Evolutionary conservation across 1,140 invertebrate genomes (phyloP).

Genomic region (Orius insidiosus): DNA sequence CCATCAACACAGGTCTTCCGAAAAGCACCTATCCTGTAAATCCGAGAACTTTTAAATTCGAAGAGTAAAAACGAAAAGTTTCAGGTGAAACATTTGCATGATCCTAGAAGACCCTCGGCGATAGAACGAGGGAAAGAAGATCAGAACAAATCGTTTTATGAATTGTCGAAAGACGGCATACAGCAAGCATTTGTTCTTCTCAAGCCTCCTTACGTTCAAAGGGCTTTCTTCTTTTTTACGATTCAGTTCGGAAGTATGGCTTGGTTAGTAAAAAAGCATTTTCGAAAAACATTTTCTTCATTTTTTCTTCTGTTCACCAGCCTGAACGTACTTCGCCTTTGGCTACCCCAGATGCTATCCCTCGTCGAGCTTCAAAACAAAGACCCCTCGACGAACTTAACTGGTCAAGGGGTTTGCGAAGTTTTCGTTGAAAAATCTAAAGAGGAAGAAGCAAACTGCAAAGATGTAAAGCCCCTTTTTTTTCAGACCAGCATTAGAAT

Average conservation of each 20-base stretch:
- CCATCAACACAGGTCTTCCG: slow-evolving; percentile 55
- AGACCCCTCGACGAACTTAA: no score
- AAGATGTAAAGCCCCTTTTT: no score
- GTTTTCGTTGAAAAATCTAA: no score
- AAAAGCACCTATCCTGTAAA: slow-evolving; percentile 45
- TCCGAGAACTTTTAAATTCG: neutral
- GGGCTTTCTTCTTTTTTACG: slow-evolving; percentile 3
- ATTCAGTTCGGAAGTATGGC: slow-evolving; percentile 7
- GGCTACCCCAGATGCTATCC: slow-evolving; percentile 1
- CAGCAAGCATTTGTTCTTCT: neutral
- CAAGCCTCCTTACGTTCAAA: neutral
- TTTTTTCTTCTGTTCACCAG: no score
- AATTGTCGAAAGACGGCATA: neutral
- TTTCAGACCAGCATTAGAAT: no score
- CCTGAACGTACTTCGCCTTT: neutral
- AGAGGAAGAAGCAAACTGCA: no score
- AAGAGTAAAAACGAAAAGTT: no score
- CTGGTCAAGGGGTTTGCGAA: no score
- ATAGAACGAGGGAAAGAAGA: neutral
- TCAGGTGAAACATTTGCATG: neutral
- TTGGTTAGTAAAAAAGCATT: neutral
- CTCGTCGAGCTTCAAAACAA: no score
- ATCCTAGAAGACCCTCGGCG: neutral
- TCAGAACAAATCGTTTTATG: neutral
- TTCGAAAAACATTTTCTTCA: neutral